Evolutionary conservation across 2,888 invertebrate species (phyloP).

Genomic region (Chirona hameri): DNA sequence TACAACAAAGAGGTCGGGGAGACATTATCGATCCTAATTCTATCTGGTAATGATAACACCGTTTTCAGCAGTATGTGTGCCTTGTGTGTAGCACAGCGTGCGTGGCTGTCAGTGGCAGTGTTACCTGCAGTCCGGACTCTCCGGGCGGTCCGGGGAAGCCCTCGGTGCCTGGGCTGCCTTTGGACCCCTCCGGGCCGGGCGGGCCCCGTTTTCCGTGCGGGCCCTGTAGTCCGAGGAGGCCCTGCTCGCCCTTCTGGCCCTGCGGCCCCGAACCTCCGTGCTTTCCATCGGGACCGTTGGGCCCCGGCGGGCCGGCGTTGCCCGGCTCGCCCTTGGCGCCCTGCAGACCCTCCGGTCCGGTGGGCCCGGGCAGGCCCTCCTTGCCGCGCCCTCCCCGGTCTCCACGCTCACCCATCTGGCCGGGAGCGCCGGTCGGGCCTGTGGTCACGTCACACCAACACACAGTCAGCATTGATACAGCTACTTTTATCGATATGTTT

Average conservation of each 20-base stretch:
- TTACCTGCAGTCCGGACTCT: slow-evolving; percentile 40
- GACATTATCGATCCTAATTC: no score
- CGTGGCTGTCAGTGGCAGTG: neutral
- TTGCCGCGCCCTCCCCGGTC: slow-evolving; percentile 69
- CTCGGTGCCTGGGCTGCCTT: slow-evolving; percentile 66
- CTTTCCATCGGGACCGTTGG: slow-evolving; percentile 53
- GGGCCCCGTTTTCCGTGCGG: slow-evolving; percentile 61
- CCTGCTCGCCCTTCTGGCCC: slow-evolving; percentile 71
- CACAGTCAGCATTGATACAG: no score
- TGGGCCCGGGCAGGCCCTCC: slow-evolving; percentile 63
- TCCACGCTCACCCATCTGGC: slow-evolving; percentile 62
- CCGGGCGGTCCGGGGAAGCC: slow-evolving; percentile 69
- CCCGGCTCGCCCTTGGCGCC: slow-evolving; percentile 64
- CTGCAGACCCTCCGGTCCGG: neutral
- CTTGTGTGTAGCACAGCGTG: no score
- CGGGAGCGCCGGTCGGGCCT: slow-evolving; percentile 60
- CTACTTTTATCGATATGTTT: no score
- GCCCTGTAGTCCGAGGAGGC: slow-evolving; percentile 67
- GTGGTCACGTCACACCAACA: slow-evolving; percentile 44
- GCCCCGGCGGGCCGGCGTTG: slow-evolving; percentile 48
- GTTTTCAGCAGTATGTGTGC: no score
- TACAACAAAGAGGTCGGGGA: no score
- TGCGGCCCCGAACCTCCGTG: slow-evolving; percentile 69
- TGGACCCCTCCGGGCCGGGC: slow-evolving; percentile 67
- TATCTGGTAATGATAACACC: no score